Percentiles rank a stretch among this genome's conserved stretches.
Evolutionary conservation across 2,888 invertebrate genomes (phyloP).

Genomic region (Lathronympha strigana): DNA sequence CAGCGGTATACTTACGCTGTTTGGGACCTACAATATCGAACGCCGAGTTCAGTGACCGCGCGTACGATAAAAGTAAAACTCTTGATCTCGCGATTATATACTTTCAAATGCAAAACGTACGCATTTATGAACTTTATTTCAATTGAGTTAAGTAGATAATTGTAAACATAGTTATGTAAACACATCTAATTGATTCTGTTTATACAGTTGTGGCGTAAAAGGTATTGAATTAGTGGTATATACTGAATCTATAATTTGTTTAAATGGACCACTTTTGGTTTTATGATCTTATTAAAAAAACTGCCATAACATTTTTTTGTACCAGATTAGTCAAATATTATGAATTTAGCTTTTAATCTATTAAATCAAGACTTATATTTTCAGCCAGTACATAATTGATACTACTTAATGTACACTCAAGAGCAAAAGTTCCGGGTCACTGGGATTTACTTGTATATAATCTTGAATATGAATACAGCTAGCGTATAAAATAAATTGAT

Average conservation of each 20-base stretch:
- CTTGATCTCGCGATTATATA: constrained; percentile 50
- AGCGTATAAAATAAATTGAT: no score
- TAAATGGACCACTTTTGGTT: constrained; percentile 44
- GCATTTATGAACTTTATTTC: constrained; percentile 1
- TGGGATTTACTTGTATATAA: no score
- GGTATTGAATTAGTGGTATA: constrained; percentile 8
- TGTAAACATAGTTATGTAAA: constrained; percentile 15
- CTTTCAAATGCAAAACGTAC: constrained; percentile 11
- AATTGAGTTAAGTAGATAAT: background rate
- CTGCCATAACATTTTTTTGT: background rate
- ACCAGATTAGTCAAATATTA: background rate
- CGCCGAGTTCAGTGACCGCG: constrained; percentile 49
- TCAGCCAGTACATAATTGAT: no score
- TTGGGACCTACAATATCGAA: background rate
- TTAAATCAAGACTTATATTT: no score
- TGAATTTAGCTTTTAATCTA: no score
- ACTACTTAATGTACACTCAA: no score
- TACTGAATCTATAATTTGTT: constrained; percentile 19
- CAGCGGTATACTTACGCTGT: background rate
- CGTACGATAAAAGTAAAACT: constrained; percentile 77
- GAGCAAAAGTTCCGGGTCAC: no score
- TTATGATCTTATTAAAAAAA: constrained; percentile 51
- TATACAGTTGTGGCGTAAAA: constrained; percentile 28
- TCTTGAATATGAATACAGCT: no score
- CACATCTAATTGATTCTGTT: constrained; percentile 23